Percentiles rank a stretch among this genome's conserved stretches.
phyloP scores from a whole-genome alignment of 2,797 vertebrate genomes.

The Enteromius thamalakanensis region DNA sequence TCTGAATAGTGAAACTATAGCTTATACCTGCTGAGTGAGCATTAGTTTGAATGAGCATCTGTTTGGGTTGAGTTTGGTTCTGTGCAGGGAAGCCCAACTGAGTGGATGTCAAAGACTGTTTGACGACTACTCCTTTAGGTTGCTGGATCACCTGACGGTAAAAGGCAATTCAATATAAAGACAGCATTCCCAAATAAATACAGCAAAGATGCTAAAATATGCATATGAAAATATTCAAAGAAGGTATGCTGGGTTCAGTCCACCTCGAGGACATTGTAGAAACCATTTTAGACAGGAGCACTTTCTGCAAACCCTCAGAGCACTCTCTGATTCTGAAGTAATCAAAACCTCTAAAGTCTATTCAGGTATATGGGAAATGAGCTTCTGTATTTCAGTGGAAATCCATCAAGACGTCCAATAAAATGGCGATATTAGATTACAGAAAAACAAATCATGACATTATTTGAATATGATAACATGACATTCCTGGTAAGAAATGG shows the following conservation, averaged over 20 bases:
- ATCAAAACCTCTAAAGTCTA: slow-evolving; percentile 31
- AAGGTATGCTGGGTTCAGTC: not conserved
- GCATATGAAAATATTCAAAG: slow-evolving; percentile 15
- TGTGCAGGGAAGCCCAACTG: slow-evolving; percentile 51
- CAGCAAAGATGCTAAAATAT: not conserved
- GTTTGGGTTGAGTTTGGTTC: slow-evolving; percentile 55
- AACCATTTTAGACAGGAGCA: slow-evolving; percentile 17
- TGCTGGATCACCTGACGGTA: slow-evolving; percentile 61
- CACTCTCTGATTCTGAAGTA: slow-evolving; percentile 33
- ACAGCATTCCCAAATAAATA: not conserved
- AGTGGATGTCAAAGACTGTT: not conserved
- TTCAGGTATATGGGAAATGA: slow-evolving; percentile 52
- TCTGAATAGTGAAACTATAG: not conserved
- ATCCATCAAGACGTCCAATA: slow-evolving; percentile 57
- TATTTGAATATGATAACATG: slow-evolving; percentile 56
- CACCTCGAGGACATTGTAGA: not conserved
- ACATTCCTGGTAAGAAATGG: slow-evolving; percentile 50
- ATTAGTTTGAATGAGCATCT: slow-evolving; percentile 55
- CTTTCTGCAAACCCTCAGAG: not conserved
- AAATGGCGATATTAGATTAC: slow-evolving; percentile 57
- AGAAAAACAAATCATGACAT: slow-evolving; percentile 55
- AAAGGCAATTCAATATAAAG: not conserved
- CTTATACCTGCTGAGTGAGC: slow-evolving; percentile 17
- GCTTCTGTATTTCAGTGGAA: slow-evolving; percentile 47
- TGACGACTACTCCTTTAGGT: slow-evolving; percentile 53